Conservation (phyloP, 2,797 vertebrate genomes). For the Amazona finschi region DNA sequence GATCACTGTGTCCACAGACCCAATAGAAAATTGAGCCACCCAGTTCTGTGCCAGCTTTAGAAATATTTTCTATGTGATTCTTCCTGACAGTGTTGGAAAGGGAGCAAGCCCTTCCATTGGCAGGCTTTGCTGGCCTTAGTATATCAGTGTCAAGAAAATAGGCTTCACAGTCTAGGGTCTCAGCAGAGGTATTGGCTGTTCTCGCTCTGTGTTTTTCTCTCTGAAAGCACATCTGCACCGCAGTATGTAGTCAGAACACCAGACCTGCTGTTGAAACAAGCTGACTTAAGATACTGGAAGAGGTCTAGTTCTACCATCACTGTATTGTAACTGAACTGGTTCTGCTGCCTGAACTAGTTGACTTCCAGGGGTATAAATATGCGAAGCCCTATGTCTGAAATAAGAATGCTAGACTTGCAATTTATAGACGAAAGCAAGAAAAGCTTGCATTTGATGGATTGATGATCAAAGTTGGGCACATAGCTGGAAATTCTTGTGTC, state of each 20-base stretch:
- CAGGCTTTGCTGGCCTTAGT: not conserved
- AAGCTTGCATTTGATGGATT: not conserved
- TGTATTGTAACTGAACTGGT: slow-evolving; percentile 16
- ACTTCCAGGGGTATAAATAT: not conserved
- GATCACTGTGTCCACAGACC: not conserved
- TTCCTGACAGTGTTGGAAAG: not conserved
- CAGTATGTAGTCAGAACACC: not conserved
- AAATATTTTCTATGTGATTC: not conserved
- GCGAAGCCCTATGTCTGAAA: not conserved
- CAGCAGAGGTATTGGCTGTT: not conserved
- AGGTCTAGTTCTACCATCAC: not conserved
- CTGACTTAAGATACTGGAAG: not conserved
- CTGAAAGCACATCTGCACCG: not conserved
- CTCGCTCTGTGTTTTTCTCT: not conserved
- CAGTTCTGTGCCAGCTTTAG: not conserved
- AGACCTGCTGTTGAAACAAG: not conserved
- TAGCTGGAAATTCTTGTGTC: not conserved
- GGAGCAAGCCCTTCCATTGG: not conserved
- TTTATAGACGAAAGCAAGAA: not conserved
- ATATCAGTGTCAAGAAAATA: not conserved
- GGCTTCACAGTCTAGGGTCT: not conserved
- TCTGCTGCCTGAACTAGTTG: slow-evolving; percentile 37
- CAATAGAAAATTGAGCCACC: not conserved
- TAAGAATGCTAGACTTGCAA: not conserved
- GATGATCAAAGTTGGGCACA: not conserved